Evolutionary conservation across 2,888 invertebrate species (phyloP).

Genomic region (Orchesella flavescens): DNA sequence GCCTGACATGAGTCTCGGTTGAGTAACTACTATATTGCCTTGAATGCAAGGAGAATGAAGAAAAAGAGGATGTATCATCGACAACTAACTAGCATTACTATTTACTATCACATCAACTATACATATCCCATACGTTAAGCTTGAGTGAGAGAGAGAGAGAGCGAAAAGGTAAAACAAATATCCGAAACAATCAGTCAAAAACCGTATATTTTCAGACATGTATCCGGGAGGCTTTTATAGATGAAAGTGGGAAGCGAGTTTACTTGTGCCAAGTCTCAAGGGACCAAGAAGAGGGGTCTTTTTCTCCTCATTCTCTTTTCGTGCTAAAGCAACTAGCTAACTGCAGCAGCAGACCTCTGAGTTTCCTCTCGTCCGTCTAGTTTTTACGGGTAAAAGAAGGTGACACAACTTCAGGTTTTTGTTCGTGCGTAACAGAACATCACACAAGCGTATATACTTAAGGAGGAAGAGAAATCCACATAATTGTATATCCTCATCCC

Average conservation of each 20-base stretch:
- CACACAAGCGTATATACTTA: constrained; percentile 37
- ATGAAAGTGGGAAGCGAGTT: constrained; percentile 56
- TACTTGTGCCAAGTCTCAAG: constrained; percentile 64
- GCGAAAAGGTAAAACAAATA: constrained; percentile 67
- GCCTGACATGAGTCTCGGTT: constrained; percentile 63
- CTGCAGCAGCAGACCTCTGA: constrained; percentile 10
- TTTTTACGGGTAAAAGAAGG: constrained; percentile 51
- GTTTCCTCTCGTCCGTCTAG: constrained; percentile 14
- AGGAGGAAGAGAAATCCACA: too few relatives aligned
- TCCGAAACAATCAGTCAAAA: constrained; percentile 71
- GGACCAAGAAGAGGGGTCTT: constrained; percentile 69
- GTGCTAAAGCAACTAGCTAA: neutral
- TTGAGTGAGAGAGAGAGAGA: neutral
- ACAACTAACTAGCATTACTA: constrained; percentile 33
- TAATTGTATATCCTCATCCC: too few relatives aligned
- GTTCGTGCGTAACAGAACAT: constrained; percentile 58
- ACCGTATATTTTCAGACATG: constrained; percentile 27
- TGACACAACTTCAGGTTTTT: constrained; percentile 57
- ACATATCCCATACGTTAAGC: too few relatives aligned
- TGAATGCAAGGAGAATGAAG: constrained; percentile 43
- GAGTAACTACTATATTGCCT: constrained; percentile 66
- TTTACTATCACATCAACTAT: neutral
- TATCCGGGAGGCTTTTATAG: constrained; percentile 43
- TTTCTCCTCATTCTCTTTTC: constrained; percentile 46
- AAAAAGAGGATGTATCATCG: constrained; percentile 43